Conservation (phyloP, 2,797 vertebrate species). For the Tragopan temminckii region DNA sequence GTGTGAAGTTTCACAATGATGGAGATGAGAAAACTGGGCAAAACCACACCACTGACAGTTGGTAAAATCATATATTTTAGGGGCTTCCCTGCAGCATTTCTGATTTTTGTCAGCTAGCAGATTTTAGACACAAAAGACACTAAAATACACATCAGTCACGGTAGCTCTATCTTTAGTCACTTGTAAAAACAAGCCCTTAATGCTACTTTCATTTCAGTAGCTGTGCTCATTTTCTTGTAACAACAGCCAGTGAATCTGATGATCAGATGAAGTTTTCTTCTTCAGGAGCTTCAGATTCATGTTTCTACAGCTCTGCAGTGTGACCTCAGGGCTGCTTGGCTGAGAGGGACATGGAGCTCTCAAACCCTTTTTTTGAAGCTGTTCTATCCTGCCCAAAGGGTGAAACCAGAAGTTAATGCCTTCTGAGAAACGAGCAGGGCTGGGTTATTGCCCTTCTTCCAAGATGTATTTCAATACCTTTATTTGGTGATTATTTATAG, state of each 20-base stretch:
- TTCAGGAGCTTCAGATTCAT: neutral
- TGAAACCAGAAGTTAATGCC: neutral
- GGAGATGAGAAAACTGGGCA: neutral
- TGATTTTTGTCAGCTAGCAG: conserved; percentile 5
- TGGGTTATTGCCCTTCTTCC: neutral
- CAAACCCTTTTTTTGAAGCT: neutral
- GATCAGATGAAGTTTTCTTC: neutral
- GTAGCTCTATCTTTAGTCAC: neutral
- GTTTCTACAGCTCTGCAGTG: neutral
- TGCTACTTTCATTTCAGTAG: neutral
- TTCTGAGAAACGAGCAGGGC: neutral
- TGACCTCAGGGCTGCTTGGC: neutral
- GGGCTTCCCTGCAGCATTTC: conserved; percentile 38
- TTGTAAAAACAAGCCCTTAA: neutral
- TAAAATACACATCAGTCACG: neutral
- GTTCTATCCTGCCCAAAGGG: neutral
- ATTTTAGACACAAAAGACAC: neutral
- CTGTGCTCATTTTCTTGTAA: neutral
- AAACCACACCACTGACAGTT: conserved; percentile 45
- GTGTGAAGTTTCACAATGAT: conserved; percentile 42
- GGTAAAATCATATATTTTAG: conserved; percentile 33
- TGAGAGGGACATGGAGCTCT: neutral
- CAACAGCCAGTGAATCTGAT: neutral
- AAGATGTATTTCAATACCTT: neutral
- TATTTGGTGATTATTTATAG: neutral